Base-by-base conservation (phyloP, 2,113 vertebrate species). In the Oreocharis arfaki region DNA sequence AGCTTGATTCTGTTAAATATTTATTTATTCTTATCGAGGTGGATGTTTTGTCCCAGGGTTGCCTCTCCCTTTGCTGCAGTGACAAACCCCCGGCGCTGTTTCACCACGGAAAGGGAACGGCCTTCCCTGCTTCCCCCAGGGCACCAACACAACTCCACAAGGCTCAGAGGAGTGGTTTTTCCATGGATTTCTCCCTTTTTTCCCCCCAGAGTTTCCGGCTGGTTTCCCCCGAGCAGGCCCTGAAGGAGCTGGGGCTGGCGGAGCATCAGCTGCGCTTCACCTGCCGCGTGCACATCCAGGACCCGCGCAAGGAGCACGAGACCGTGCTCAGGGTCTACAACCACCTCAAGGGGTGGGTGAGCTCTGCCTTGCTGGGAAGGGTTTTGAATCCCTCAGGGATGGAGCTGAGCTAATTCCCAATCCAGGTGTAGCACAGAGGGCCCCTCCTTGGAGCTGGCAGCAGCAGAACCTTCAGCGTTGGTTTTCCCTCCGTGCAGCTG, bases 231-330 rank as follows among this genome's bases (percentile, higher is more conserved):
- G 99, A 99, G 93, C 99, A 99, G 97, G 99, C 99, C 2, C 95
- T 99, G 84, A 99, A 99, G 80, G 99, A 99, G 97, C 97, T 99
- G 87, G 99, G 99, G 39, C 98, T 99, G 46, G 98, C 98, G 0
- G 99, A 99, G 41, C 99, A 99, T 69, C 99, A 99, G 97, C 87
- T 99, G 85, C 98, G 99, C 33, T 99, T 99, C 97, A 99, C 99
- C 63, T 99, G 99, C 96, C 98, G 99, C 0, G 98, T 99, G 61
- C 99, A 99, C 96, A 98, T 99, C 15, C 99, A 99, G 24, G 99
- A 99, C 79, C 95, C 98, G 0, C 98, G 99, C 93, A 99, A 99
- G 13, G 99, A 99, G 82, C 89, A 98, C 2, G 99, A 99, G 96
- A 99, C 98, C 0, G 99, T 98, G 26, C 84, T 98, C 37, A 96